A percentile compares a stretch with the other conserved stretches of the same genome.
Evolutionary conservation across 2,888 invertebrate genomes (phyloP).

Genomic region (Rambutsinella grinnellia): DNA sequence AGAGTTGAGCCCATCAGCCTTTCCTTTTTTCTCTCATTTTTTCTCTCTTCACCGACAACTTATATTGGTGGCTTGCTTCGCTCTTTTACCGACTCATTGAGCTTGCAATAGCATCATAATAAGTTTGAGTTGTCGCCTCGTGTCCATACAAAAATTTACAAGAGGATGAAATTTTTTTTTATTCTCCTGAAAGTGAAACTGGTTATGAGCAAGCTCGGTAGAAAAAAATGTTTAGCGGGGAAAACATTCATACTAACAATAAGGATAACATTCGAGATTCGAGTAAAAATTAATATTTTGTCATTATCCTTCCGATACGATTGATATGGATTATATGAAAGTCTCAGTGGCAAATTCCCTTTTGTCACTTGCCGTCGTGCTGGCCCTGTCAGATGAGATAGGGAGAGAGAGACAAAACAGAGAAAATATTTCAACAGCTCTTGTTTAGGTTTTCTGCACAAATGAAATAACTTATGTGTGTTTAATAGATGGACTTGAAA

Average conservation of each 20-base stretch:
- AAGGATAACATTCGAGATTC: neutral
- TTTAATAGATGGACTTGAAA: no score
- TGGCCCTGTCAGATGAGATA: neutral
- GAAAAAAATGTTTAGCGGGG: neutral
- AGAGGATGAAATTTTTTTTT: neutral
- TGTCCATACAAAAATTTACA: neutral
- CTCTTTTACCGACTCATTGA: constrained; percentile 1
- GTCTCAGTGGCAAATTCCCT: constrained; percentile 30
- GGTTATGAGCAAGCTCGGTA: neutral
- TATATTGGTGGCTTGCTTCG: neutral
- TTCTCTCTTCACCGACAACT: neutral
- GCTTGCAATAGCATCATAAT: neutral
- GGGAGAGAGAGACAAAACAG: neutral
- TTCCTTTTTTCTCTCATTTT: neutral
- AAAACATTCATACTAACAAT: neutral
- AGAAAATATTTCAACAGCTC: neutral
- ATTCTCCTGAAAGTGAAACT: neutral
- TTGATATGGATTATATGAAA: constrained; percentile 45
- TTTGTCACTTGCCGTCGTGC: constrained; percentile 9
- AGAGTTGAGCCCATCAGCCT: constrained; percentile 13
- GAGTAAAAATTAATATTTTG: neutral
- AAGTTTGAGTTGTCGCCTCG: neutral
- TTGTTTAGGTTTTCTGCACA: no score
- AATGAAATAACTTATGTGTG: neutral
- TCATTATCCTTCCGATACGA: neutral